Evolutionary conservation across 2,797 vertebrate species (phyloP).

Genomic region (Schizopygopsis pylzovi): DNA sequence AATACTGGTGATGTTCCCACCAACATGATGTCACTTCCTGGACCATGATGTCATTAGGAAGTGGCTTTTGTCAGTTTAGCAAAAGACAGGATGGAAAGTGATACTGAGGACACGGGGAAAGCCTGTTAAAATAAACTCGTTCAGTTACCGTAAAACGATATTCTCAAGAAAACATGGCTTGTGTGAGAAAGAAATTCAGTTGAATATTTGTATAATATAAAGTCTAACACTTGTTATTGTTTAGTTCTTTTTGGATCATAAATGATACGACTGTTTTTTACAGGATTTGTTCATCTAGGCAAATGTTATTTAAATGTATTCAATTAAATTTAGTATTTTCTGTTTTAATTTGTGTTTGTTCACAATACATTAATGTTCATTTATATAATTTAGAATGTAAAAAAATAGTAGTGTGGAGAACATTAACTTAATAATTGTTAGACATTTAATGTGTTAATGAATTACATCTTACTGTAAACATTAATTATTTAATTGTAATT

Average conservation of each 20-base stretch:
- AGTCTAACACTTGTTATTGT: not conserved
- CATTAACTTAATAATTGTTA: not conserved
- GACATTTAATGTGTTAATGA: not conserved
- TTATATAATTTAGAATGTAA: not conserved
- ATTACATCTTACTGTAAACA: not conserved
- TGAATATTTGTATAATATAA: not conserved
- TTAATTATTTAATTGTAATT: too few species aligned
- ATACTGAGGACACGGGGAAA: not conserved
- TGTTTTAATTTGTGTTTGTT: not conserved
- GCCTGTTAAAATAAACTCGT: not conserved
- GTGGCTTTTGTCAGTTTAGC: not conserved
- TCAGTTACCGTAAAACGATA: not conserved
- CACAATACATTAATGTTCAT: not conserved
- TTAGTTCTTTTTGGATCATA: not conserved
- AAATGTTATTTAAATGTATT: not conserved
- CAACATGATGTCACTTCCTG: conserved; percentile 14
- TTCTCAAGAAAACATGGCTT: not conserved
- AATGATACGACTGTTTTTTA: not conserved
- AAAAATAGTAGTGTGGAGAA: too few species aligned
- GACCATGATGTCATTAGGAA: not conserved
- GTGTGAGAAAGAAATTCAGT: not conserved
- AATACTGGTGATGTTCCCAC: not conserved
- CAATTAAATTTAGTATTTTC: not conserved
- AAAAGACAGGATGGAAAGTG: not conserved
- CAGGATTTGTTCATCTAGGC: not conserved